A percentile compares a stretch with the other conserved stretches of the same genome.
These are phyloP conservation scores for Saccostrea cuccullata DNA, from an alignment of 1,140 invertebrate genomes.

Conservation along the genomic window DNA sequence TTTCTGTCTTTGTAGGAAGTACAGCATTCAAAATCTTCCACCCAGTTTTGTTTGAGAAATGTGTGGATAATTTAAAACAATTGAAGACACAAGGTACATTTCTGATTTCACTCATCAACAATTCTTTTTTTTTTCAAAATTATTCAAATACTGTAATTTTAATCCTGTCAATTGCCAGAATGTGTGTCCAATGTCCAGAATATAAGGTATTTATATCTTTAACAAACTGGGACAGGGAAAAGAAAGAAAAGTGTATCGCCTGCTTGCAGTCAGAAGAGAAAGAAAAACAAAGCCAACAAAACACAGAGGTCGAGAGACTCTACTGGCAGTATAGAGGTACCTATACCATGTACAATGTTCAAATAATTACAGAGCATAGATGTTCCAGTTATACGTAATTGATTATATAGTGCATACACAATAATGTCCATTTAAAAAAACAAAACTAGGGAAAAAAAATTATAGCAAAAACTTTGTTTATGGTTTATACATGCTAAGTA, in stretches of 20 bases:
- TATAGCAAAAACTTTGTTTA: too few relatives aligned
- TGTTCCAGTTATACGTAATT: too few relatives aligned
- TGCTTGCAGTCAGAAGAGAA: conserved; percentile 47
- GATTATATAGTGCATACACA: too few relatives aligned
- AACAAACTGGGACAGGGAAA: conserved; percentile 38
- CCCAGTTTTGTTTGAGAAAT: conserved; percentile 80
- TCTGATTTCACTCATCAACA: not conserved
- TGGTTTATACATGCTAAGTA: too few relatives aligned
- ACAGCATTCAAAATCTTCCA: conserved; percentile 82
- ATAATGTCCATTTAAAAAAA: too few relatives aligned
- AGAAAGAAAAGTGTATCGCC: conserved; percentile 63
- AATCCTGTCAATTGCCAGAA: not conserved
- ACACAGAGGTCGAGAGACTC: conserved; percentile 20
- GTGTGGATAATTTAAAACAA: conserved; percentile 79
- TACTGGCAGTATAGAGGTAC: not conserved
- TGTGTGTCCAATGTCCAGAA: too few relatives aligned
- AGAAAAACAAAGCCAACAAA: conserved; percentile 48
- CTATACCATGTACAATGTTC: not conserved
- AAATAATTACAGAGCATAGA: too few relatives aligned
- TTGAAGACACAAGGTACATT: conserved; percentile 56
- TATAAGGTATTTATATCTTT: not conserved
- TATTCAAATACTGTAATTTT: not conserved
- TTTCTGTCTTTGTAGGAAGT: conserved; percentile 79
- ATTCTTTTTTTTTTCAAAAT: not conserved
- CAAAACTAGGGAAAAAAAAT: too few relatives aligned